Evolutionary conservation across 2,888 invertebrate genomes (phyloP).

Genomic region (Trichogramma dendrolimi): DNA sequence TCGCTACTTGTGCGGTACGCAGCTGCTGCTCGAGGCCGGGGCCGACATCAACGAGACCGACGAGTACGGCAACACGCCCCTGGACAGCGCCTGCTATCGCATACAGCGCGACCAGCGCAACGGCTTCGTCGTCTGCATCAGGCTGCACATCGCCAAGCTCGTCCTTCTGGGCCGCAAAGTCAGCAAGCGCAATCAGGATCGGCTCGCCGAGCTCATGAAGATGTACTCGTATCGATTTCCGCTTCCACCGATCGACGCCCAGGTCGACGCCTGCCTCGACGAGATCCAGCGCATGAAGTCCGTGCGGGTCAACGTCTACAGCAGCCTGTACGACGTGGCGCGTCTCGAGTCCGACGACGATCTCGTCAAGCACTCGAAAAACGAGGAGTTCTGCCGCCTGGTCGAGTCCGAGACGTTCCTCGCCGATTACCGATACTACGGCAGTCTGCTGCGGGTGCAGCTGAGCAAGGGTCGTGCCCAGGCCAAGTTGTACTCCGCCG

Average conservation of each 20-base stretch:
- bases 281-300: constrained; percentile 3
- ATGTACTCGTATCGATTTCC: not conserved
- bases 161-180: not conserved
- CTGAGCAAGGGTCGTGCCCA: no score
- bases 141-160: constrained; percentile 5
- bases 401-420: not conserved
- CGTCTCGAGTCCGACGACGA: constrained; percentile 2
- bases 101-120: not conserved
- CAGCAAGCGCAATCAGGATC: not conserved
- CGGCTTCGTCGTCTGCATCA: not conserved
- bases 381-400: not conserved
- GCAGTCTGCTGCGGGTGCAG: constrained; percentile 6
- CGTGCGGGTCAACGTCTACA: not conserved
- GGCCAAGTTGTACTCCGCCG: no score
- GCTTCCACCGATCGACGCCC: not conserved
- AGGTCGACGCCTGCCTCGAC: not conserved
- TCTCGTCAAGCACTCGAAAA: constrained; percentile 4
- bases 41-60: constrained; percentile 10
- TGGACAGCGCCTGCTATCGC: constrained; percentile 1
- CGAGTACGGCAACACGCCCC: constrained; percentile 1
- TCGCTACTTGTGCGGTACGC: not conserved
- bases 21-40: not conserved
- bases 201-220: not conserved
- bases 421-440: not conserved
- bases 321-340: constrained; percentile 1